Evolutionary conservation across 2,888 invertebrate species (phyloP).

Genomic region (Hyposoter dolosus): DNA sequence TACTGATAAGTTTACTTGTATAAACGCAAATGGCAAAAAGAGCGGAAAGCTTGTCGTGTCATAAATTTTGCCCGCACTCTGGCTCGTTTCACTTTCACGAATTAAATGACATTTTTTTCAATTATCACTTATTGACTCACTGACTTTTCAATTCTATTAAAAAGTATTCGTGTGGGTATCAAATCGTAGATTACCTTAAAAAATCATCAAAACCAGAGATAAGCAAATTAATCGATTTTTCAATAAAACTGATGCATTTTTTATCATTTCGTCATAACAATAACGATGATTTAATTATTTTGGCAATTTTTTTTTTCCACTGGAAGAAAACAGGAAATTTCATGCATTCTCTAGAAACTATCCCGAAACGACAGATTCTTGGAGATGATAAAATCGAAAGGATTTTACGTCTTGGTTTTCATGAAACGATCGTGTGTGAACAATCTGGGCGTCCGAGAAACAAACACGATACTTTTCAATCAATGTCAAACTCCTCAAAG

Average conservation of each 20-base stretch:
- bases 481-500: not conserved
- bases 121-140: not conserved
- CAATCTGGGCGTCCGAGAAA: not conserved
- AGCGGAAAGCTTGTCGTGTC: not conserved
- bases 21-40: not conserved
- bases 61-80: not conserved
- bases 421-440: not conserved
- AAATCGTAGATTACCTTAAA: not conserved
- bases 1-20: constrained; percentile 15
- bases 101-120: not conserved
- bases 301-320: too few species aligned
- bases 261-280: not conserved
- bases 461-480: not conserved
- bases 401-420: not conserved
- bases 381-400: not conserved
- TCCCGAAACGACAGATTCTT: not conserved
- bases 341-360: too few species aligned
- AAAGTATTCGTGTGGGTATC: not conserved
- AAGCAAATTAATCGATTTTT: not conserved
- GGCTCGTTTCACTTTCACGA: not conserved
- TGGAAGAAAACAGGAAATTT: too few species aligned
- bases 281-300: not conserved
- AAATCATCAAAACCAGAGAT: not conserved
- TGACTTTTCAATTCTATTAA: not conserved
- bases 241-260: not conserved